Evolutionary conservation across 2,888 invertebrate species (phyloP).

Genomic region (Pogonocherus hispidulus): DNA sequence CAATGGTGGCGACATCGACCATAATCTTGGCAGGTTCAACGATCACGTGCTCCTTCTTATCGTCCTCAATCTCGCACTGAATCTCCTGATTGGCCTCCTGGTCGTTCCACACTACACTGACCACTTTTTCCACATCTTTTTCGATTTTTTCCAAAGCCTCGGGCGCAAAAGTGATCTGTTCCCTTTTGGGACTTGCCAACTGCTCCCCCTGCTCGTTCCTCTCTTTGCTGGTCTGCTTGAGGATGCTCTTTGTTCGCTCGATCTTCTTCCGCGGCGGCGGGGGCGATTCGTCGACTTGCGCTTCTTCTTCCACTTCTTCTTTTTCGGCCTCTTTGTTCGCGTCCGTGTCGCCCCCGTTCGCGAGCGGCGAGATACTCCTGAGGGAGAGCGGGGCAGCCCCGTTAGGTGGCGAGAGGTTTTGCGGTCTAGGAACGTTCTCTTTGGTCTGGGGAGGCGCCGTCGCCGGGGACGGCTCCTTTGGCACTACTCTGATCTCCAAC

Average conservation of each 20-base stretch:
- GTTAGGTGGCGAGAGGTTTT: conserved; percentile 17
- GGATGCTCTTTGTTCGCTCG: conserved; percentile 66
- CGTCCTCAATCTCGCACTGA: conserved; percentile 33
- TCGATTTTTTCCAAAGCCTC: conserved; percentile 39
- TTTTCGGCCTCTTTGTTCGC: conserved; percentile 28
- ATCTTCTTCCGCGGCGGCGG: conserved; percentile 54
- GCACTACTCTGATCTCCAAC: conserved; percentile 85
- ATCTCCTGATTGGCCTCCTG: conserved; percentile 36
- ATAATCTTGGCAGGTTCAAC: conserved; percentile 35
- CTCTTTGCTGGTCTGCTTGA: conserved; percentile 66
- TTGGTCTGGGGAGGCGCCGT: conserved; percentile 27
- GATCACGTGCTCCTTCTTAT: conserved; percentile 1
- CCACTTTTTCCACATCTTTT: conserved; percentile 10
- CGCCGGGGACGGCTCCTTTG: conserved; percentile 60
- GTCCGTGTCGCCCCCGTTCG: too few species aligned
- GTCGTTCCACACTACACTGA: background rate
- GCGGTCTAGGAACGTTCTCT: conserved; percentile 44
- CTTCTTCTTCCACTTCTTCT: conserved; percentile 17
- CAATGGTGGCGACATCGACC: conserved; percentile 21
- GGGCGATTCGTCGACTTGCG: conserved; percentile 41
- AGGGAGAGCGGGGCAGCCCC: conserved; percentile 31
- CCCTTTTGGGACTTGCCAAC: conserved; percentile 62
- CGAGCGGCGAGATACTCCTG: conserved; percentile 38
- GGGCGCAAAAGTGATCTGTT: conserved; percentile 63
- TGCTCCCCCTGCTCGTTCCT: conserved; percentile 54